These are phyloP conservation scores for Aphrocallistes beatrix DNA, from an alignment of 37 sponge, comb jelly and placozoan species.

Conservation along the genomic window DNA sequence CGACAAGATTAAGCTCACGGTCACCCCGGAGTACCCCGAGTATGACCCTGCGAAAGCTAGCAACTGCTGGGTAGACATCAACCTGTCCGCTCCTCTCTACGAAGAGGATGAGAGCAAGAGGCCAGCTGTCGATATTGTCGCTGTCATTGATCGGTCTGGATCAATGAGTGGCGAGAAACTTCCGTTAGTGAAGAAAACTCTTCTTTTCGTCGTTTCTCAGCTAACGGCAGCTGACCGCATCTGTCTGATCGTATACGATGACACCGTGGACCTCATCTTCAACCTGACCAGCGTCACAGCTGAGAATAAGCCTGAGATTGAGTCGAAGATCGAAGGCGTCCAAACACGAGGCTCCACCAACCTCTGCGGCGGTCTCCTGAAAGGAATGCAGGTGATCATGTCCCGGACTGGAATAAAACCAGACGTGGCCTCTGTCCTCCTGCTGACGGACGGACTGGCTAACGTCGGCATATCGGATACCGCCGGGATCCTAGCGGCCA, in stretches of 20 bases:
- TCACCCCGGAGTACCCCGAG: conserved; percentile 34
- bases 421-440: conserved; percentile 70
- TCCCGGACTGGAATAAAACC: conserved; percentile 29
- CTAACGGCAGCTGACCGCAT: conserved; percentile 65
- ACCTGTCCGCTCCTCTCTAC: conserved; percentile 63
- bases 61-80: conserved; percentile 51
- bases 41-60: conserved; percentile 31
- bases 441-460: conserved; percentile 81
- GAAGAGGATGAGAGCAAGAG: conserved; percentile 41
- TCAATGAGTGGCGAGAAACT: conserved; percentile 69
- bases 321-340: conserved; percentile 31
- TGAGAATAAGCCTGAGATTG: conserved; percentile 39
- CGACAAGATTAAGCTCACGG: not conserved
- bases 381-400: conserved; percentile 54
- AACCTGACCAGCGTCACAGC: conserved; percentile 46
- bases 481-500: conserved; percentile 46
- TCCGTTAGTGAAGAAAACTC: conserved; percentile 67
- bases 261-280: conserved; percentile 38
- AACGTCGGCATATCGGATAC: conserved; percentile 41
- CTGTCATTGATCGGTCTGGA: conserved; percentile 77
- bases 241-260: conserved; percentile 64
- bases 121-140: conserved; percentile 68
- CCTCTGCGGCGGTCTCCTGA: conserved; percentile 69
- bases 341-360: conserved; percentile 46
- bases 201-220: conserved; percentile 72